Base-by-base conservation (phyloP, 2,797 vertebrate species). In the Apogon hyalosoma region DNA sequence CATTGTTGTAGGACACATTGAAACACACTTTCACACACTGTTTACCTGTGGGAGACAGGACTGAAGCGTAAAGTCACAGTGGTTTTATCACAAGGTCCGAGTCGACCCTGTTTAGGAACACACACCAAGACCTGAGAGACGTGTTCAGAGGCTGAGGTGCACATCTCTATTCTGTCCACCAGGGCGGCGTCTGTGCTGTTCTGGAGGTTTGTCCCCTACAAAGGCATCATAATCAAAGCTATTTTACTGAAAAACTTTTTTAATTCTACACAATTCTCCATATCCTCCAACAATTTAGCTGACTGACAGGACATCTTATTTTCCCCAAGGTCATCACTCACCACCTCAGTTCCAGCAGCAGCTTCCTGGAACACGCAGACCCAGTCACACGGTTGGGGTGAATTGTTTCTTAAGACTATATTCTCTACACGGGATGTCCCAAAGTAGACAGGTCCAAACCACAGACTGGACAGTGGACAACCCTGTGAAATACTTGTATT, bases 381-480 rank as follows among this genome's bases (percentile, higher is more conserved):
- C 90, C 90, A 92, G 72, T 89, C 75, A 59, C 88, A 90, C 0
- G 69, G 43, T 24, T 63, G 49, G 1, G 88, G 87, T 5, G 64
- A 8, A 12, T 66, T 84, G 69, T 92, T 92, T 38, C 46, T 84
- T 21, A 92, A 57, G 50, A 92, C 48, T 41, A 91, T 65, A 1
- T 45, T 75, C 66, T 87, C 40, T 31, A 83, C 58, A 0, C 36
- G 0, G 47, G 79, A 80, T 0, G 90, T 88, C 4, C 90, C 87
- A 53, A 86, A 87, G 75, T 90, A 90, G 1, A 73, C 52, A 0
- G 85, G 79, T 51, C 87, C 87, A 59, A 91, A 89, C 69, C 71
- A 73, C 54, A 91, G 55, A 43, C 77, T 81, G 28, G 85, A 73
- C 28, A 91, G 52, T 9, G 82, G 75, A 43, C 13, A 3, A 0